These are phyloP conservation scores for Ariopsis seemanni DNA, from an alignment of 2,113 vertebrate genomes.

Conservation along the genomic window DNA sequence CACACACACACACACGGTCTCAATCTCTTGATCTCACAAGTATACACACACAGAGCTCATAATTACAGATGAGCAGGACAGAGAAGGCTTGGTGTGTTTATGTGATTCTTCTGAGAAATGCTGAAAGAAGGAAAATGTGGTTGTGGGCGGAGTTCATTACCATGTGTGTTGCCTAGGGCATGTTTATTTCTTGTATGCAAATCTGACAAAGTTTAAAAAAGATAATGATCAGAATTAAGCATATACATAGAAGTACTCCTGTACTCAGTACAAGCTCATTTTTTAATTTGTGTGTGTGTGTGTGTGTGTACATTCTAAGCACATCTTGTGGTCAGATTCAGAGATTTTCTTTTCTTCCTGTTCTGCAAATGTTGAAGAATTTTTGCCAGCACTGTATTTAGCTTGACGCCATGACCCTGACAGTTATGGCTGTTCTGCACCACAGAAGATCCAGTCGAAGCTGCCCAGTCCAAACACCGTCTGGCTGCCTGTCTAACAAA, in stretches of 20 bases:
- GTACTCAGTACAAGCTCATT: neutral
- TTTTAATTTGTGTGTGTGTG: constrained; percentile 7
- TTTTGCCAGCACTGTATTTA: constrained; percentile 21
- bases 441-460: neutral
- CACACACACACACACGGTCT: neutral
- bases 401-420: constrained; percentile 16
- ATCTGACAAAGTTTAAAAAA: neutral
- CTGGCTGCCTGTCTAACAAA: constrained; percentile 25
- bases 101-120: neutral
- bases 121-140: neutral
- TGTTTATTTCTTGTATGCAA: neutral
- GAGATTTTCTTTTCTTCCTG: neutral
- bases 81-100: neutral
- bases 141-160: neutral
- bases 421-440: constrained; percentile 18
- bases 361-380: neutral
- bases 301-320: constrained; percentile 10
- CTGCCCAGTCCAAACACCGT: constrained; percentile 25
- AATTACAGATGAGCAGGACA: constrained; percentile 29
- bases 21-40: neutral
- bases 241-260: neutral
- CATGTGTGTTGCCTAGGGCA: neutral
- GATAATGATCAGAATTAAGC: neutral
- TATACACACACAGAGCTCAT: constrained; percentile 5
- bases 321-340: constrained; percentile 1